phyloP scores from a whole-genome alignment of 1,140 invertebrate species.

The Drosophila pseudoobscura region DNA sequence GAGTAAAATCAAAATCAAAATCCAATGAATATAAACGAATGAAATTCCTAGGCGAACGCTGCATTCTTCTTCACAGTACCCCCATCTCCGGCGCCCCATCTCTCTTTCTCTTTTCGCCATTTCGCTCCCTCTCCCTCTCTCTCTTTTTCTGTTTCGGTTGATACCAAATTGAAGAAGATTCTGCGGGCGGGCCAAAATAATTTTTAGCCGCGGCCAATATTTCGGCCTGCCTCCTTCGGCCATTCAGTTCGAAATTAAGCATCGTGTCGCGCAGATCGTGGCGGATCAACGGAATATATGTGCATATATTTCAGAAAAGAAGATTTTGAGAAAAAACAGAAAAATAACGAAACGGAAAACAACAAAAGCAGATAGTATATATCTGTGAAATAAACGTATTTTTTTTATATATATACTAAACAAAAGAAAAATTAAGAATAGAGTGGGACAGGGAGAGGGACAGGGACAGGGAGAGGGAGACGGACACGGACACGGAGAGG shows the following conservation, averaged over 20 bases:
- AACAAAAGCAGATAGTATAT: conserved; percentile 53
- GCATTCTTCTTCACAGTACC: conserved; percentile 30
- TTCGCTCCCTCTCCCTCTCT: conserved; percentile 37
- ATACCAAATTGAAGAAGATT: conserved; percentile 40
- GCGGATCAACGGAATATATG: conserved; percentile 20
- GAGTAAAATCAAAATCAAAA: conserved; percentile 67
- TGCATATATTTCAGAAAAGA: conserved; percentile 35
- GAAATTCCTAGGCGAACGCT: conserved; percentile 61
- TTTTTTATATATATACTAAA: conserved; percentile 67
- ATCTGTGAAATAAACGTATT: conserved; percentile 51
- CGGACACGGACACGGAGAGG: neutral
- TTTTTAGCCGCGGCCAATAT: conserved; percentile 71
- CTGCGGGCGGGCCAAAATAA: conserved; percentile 65
- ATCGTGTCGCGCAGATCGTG: conserved; percentile 69
- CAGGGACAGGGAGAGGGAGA: neutral
- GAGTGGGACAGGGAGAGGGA: neutral
- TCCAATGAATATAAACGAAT: conserved; percentile 63
- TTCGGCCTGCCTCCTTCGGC: conserved; percentile 39
- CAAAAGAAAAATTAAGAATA: conserved; percentile 30
- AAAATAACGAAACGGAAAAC: conserved; percentile 32
- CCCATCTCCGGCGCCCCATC: neutral
- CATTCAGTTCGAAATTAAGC: conserved; percentile 77
- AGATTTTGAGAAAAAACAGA: conserved; percentile 29
- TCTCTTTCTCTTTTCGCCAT: conserved; percentile 1
- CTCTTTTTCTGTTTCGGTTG: conserved; percentile 4